These are phyloP conservation scores for Phrynocephalus guinanensis DNA, from an alignment of 2,797 vertebrate genomes.

Conservation along the genomic window DNA sequence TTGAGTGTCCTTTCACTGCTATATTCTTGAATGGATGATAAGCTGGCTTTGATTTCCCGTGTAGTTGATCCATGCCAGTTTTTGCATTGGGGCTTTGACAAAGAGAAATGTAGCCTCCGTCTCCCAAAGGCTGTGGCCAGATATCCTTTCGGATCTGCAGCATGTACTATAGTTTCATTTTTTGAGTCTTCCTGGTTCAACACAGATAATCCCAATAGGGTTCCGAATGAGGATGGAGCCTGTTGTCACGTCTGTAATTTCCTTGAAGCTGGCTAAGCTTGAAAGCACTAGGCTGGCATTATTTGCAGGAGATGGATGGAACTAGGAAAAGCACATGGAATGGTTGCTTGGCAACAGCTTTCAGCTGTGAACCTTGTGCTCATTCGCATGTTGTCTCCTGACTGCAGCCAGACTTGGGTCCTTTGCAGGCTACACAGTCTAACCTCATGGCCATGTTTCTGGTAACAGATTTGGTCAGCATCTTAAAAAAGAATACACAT, in stretches of 20 bases:
- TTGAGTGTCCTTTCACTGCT: background rate
- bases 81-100: background rate
- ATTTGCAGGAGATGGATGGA: constrained; percentile 25
- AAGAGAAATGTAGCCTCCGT: background rate
- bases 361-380: constrained; percentile 7
- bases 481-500: background rate
- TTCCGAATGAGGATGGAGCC: background rate
- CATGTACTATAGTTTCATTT: background rate
- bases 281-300: constrained; percentile 15
- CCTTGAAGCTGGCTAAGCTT: constrained; percentile 1
- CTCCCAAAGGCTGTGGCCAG: background rate
- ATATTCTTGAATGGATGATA: background rate
- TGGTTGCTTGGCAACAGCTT: constrained; percentile 40
- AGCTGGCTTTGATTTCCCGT: background rate
- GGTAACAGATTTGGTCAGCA: background rate
- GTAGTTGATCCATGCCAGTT: background rate
- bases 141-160: background rate
- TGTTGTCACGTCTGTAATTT: constrained; percentile 17
- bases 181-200: background rate
- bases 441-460: constrained; percentile 18
- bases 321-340: constrained; percentile 20
- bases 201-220: background rate
- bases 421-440: constrained; percentile 14
- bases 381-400: constrained; percentile 14
- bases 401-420: background rate